These are phyloP conservation scores for Horisme vitalbata DNA, from an alignment of 2,888 invertebrate species.

Conservation along the genomic window DNA sequence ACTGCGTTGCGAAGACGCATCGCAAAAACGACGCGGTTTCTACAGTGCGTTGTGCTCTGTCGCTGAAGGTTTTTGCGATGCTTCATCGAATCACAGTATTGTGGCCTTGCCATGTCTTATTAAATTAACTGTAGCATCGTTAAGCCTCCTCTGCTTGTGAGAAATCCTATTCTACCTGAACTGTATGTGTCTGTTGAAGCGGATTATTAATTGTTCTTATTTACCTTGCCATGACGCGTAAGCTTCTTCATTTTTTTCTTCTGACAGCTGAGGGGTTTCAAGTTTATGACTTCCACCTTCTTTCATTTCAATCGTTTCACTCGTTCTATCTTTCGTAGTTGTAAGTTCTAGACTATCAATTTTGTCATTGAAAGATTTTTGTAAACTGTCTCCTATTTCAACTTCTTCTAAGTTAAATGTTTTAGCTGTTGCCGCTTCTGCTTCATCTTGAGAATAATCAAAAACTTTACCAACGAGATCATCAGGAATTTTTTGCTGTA, in stretches of 20 bases:
- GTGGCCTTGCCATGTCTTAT: too few species aligned
- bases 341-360: neutral
- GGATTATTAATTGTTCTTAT: neutral
- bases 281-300: slow-evolving; percentile 1
- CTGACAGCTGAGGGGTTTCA: slow-evolving; percentile 10
- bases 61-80: too few species aligned
- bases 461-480: neutral
- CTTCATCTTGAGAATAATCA: neutral
- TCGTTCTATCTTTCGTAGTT: neutral
- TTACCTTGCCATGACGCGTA: slow-evolving; percentile 8
- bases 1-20: too few species aligned
- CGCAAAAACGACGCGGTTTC: too few species aligned
- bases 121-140: too few species aligned
- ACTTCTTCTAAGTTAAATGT: neutral
- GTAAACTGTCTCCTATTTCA: neutral
- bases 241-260: slow-evolving; percentile 8
- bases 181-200: too few species aligned
- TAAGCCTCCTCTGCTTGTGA: too few species aligned
- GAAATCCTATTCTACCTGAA: too few species aligned
- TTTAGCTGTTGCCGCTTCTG: neutral
- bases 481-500: neutral
- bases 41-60: too few species aligned
- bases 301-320: slow-evolving; percentile 15
- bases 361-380: neutral
- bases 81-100: too few species aligned